These are phyloP conservation scores for Patella ulyssiponensis DNA, from an alignment of 2,888 invertebrate genomes.

Conservation along the genomic window DNA sequence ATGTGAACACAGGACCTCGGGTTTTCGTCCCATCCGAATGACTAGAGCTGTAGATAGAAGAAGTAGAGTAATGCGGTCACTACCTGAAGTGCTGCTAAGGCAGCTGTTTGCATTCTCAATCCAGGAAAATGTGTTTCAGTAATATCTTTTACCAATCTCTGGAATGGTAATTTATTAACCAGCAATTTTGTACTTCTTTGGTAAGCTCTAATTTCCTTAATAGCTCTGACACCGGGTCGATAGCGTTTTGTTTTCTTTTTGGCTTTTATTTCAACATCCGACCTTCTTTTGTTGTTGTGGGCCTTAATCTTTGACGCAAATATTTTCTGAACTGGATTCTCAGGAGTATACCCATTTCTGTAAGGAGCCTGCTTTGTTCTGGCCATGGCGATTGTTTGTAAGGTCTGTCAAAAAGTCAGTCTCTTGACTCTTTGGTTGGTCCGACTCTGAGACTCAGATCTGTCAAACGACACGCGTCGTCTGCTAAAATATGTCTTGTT, in stretches of 20 bases:
- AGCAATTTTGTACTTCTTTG: conserved; percentile 21
- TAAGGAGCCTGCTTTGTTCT: conserved; percentile 30
- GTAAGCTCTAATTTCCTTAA: conserved; percentile 24
- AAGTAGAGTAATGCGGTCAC: neutral
- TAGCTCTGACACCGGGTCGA: conserved; percentile 17
- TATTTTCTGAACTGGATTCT: conserved; percentile 14
- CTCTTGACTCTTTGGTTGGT: no score
- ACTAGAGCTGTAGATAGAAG: neutral
- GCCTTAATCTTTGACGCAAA: conserved; percentile 18
- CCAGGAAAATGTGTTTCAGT: neutral
- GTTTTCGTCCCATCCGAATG: no score
- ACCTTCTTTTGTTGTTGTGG: neutral
- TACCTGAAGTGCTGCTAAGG: conserved; percentile 22
- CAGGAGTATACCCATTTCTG: neutral
- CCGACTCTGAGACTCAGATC: no score
- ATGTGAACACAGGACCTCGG: no score
- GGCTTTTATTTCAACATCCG: neutral
- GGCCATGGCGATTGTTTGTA: conserved; percentile 16
- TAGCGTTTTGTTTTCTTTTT: conserved; percentile 12
- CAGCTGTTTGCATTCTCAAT: conserved; percentile 20
- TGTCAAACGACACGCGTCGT: neutral
- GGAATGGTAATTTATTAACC: conserved; percentile 20
- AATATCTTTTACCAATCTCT: conserved; percentile 24
- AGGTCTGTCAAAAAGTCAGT: no score
- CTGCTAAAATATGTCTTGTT: conserved; percentile 11